Percentiles rank a stretch among this genome's conserved stretches.
Conservation (phyloP, 2,888 invertebrate species). For the Ormyrus labotus region DNA sequence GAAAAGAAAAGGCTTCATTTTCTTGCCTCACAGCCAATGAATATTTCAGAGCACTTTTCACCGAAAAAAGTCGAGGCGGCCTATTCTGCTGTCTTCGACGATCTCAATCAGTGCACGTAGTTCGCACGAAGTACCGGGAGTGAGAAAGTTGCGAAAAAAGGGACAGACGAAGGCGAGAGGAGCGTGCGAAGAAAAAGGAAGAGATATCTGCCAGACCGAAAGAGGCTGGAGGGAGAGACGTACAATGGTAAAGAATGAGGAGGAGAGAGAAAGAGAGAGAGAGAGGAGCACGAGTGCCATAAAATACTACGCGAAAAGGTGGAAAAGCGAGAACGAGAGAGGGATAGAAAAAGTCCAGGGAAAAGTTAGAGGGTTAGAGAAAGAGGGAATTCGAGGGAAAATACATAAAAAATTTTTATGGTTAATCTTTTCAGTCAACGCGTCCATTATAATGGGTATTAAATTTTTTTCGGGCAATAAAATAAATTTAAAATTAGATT, state of each 20-base stretch:
- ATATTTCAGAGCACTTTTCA: constrained; percentile 17
- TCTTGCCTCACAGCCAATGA: not conserved
- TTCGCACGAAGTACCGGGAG: not conserved
- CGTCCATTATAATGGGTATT: constrained; percentile 21
- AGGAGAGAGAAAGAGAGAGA: no score
- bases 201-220: no score
- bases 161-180: not conserved
- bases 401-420: constrained; percentile 17
- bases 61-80: not conserved
- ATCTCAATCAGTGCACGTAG: constrained; percentile 46
- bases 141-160: not conserved
- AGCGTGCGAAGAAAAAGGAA: not conserved
- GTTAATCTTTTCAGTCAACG: constrained; percentile 19
- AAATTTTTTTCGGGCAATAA: constrained; percentile 2
- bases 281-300: not conserved
- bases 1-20: not conserved
- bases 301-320: not conserved
- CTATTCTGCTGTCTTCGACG: not conserved
- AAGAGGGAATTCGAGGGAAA: no score
- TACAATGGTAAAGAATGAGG: no score
- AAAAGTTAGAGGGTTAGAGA: no score
- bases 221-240: no score
- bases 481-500: constrained; percentile 4
- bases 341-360: not conserved
- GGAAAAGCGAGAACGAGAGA: not conserved